Evolutionary conservation across 2,888 invertebrate species (phyloP), one percentile per base, ranked within the genome.

Genomic region (Cyrtodaria siliqua): DNA sequence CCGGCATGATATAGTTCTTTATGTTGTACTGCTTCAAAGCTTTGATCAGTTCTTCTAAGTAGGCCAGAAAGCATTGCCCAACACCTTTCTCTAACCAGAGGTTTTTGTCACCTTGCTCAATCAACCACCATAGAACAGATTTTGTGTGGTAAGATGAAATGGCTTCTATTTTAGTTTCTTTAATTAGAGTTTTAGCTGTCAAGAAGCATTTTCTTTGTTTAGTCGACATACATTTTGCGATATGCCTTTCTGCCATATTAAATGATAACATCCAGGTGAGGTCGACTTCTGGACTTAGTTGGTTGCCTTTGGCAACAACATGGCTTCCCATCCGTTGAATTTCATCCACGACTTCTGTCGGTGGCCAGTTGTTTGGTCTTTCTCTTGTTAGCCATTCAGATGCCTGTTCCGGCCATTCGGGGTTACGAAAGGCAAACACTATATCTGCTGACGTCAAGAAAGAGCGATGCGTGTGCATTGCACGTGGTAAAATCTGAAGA

Each of bases 121-220:
- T 8, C 57, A 67, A 47, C 67, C 67, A 67, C 67, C 67, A 67
- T 16, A 67, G n/a, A 18, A 40, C 49, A 3, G 56, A 20, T 38
- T 57, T 67, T 18, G 57, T 20, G 38, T 57, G 44, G 24, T 67
- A 67, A n/a, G 67, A 67, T 4, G 67, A 67, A 8, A 67, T 27
- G 1, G 40, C 56, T 42, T 50, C 29, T 8, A 47, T 18, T 14
- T 49, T 56, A 2, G 56, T 26, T 23, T 57, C 47, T 47, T 67
- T 67, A 1, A 56, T 29, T 14, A 57, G 29, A 8, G 57, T 20
- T 50, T 67, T 67, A 23, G 49, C n/a, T 23, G 38, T 38, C 14
- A 67, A 16, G 18, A 67, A 50, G 26, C 67, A 67, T 20, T 67
- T 18, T 16, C 50, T 40, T 40, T 67, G 57, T 20, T 47, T 50